These are phyloP conservation scores for Papilio elwesi DNA, from an alignment of 2,888 invertebrate species.

Conservation along the genomic window DNA sequence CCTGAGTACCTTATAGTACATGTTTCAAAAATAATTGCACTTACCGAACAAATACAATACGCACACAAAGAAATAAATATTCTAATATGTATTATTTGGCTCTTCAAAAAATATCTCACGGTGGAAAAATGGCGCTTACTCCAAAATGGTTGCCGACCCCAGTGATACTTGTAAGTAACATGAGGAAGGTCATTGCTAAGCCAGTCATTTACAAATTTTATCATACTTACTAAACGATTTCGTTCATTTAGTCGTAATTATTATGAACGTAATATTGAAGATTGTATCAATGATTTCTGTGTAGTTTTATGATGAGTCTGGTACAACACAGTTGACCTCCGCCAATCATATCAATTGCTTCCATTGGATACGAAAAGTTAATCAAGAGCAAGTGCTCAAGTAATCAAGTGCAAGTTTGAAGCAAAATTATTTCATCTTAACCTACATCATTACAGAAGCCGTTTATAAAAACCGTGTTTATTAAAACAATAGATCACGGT, in stretches of 20 bases:
- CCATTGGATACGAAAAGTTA: constrained; percentile 22
- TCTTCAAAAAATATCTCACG: no score
- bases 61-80: no score
- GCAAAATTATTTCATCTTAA: constrained; percentile 16
- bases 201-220: background rate
- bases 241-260: background rate
- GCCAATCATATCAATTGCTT: constrained; percentile 28
- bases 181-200: constrained; percentile 11
- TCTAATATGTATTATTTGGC: no score
- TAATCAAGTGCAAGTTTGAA: constrained; percentile 12
- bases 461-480: background rate
- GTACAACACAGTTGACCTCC: constrained; percentile 18
- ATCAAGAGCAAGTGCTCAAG: constrained; percentile 14
- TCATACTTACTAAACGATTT: background rate
- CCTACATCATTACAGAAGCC: background rate
- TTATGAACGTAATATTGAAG: constrained; percentile 9
- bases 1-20: no score
- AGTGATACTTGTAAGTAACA: background rate
- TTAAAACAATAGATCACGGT: background rate
- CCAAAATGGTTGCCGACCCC: background rate
- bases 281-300: constrained; percentile 9
- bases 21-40: no score
- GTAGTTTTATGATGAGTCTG: constrained; percentile 6
- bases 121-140: background rate
- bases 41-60: no score